A percentile compares a stretch with the other conserved stretches of the same genome.
These are phyloP conservation scores for Oplegnathus fasciatus DNA, from an alignment of 2,113 vertebrate genomes.

Conservation along the genomic window DNA sequence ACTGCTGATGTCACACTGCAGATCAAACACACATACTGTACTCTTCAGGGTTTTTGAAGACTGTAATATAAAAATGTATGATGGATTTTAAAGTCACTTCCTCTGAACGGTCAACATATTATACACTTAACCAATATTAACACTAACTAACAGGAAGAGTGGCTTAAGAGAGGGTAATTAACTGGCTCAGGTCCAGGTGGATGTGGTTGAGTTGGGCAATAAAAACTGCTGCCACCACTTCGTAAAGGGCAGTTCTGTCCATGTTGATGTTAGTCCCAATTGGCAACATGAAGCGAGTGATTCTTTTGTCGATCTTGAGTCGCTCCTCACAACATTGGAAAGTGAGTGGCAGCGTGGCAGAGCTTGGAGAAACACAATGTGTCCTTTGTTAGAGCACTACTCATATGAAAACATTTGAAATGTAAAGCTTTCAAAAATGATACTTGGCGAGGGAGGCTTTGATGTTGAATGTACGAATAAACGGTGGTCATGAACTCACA, in stretches of 20 bases:
- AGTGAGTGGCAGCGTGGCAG: background rate
- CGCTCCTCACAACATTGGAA: background rate
- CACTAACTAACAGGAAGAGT: background rate
- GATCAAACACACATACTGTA: background rate
- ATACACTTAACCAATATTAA: background rate
- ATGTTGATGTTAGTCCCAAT: conserved; percentile 18
- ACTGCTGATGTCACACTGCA: conserved; percentile 15
- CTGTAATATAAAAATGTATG: too few relatives aligned
- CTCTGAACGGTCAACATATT: background rate
- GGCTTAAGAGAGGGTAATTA: background rate
- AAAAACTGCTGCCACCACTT: background rate
- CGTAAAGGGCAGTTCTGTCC: conserved; percentile 29
- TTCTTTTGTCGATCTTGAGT: background rate
- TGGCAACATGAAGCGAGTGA: conserved; percentile 23
- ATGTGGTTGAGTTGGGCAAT: conserved; percentile 12
- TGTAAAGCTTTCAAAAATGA: background rate
- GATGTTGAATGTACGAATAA: background rate
- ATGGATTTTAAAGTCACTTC: background rate
- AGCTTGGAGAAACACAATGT: conserved; percentile 14
- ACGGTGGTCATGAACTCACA: background rate
- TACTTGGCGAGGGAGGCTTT: too few relatives aligned
- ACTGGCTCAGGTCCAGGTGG: background rate
- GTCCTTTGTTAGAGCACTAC: background rate
- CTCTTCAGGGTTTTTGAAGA: background rate
- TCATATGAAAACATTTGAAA: background rate